Evolutionary conservation across 2,888 invertebrate genomes (phyloP).

Genomic region (Lucinisca nassula): DNA sequence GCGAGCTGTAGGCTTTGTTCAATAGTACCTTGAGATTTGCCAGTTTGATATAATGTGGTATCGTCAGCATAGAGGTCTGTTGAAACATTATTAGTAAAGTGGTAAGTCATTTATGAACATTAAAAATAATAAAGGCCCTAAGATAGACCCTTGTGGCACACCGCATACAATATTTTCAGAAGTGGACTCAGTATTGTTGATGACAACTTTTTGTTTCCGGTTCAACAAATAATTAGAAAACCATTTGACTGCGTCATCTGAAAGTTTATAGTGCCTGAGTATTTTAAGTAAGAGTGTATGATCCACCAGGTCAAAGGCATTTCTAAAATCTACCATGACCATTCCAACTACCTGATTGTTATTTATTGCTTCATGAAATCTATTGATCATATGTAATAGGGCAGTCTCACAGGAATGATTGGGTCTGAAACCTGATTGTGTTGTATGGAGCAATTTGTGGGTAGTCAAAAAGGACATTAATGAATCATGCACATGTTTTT

Average conservation of each 20-base stretch:
- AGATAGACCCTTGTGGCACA: not conserved
- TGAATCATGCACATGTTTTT: not conserved
- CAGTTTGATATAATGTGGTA: too few species aligned
- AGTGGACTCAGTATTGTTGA: too few species aligned
- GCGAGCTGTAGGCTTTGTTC: too few species aligned
- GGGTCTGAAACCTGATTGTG: not conserved
- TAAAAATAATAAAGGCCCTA: not conserved
- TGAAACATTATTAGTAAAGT: too few species aligned
- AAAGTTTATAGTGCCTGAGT: not conserved
- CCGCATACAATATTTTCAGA: not conserved
- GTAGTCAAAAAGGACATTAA: not conserved
- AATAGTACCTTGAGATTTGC: too few species aligned
- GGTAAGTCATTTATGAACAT: too few species aligned
- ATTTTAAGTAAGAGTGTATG: conserved; percentile 7
- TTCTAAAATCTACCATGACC: conserved; percentile 1
- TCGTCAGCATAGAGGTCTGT: too few species aligned
- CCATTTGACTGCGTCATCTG: not conserved
- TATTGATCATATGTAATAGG: not conserved
- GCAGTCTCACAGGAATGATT: not conserved
- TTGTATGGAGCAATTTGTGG: not conserved
- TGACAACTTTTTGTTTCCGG: not conserved
- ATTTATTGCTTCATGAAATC: not conserved
- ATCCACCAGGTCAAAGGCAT: not conserved
- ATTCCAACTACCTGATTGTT: not conserved
- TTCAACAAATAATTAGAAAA: not conserved